A percentile compares a stretch with the other conserved stretches of the same genome.
Conservation (phyloP, 2,888 invertebrate genomes). For the Hypomecis atomaria region DNA sequence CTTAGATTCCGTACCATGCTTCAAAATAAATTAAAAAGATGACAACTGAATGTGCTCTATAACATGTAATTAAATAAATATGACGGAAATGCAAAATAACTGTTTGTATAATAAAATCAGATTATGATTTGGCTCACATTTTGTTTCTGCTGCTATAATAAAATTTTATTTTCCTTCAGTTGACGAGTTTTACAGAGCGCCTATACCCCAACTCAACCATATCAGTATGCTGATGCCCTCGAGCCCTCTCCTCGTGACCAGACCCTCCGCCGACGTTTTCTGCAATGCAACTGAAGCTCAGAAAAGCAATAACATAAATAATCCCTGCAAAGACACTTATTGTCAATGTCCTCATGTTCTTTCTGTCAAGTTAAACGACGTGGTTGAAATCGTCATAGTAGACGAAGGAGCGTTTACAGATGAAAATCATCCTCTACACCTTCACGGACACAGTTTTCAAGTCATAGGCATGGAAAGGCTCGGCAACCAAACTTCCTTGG, state of each 20-base stretch:
- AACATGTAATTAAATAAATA: too few species aligned
- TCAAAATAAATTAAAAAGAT: too few species aligned
- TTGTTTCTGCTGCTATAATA: too few species aligned
- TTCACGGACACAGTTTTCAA: slow-evolving; percentile 93
- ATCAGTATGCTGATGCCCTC: slow-evolving; percentile 91
- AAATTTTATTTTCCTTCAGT: not conserved
- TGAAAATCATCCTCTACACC: slow-evolving; percentile 94
- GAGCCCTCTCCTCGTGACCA: slow-evolving; percentile 88
- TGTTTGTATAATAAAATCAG: too few species aligned
- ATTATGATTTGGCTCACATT: too few species aligned
- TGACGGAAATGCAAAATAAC: too few species aligned
- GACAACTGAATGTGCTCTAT: too few species aligned
- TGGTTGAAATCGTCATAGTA: slow-evolving; percentile 93
- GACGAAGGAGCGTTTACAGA: slow-evolving; percentile 93
- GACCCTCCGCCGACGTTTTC: slow-evolving; percentile 86
- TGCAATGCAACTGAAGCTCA: slow-evolving; percentile 63
- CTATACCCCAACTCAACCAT: slow-evolving; percentile 94
- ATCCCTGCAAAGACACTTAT: slow-evolving; percentile 86
- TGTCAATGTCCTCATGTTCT: slow-evolving; percentile 94
- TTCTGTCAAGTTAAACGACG: slow-evolving; percentile 87
- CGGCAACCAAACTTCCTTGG: slow-evolving; percentile 68
- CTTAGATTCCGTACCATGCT: too few species aligned
- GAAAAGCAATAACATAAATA: slow-evolving; percentile 55
- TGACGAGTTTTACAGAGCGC: not conserved
- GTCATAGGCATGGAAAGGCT: slow-evolving; percentile 92